Evolutionary conservation across 2,888 invertebrate species (phyloP), one percentile per base, ranked within the genome.

Genomic region (Odontothrips loti): DNA sequence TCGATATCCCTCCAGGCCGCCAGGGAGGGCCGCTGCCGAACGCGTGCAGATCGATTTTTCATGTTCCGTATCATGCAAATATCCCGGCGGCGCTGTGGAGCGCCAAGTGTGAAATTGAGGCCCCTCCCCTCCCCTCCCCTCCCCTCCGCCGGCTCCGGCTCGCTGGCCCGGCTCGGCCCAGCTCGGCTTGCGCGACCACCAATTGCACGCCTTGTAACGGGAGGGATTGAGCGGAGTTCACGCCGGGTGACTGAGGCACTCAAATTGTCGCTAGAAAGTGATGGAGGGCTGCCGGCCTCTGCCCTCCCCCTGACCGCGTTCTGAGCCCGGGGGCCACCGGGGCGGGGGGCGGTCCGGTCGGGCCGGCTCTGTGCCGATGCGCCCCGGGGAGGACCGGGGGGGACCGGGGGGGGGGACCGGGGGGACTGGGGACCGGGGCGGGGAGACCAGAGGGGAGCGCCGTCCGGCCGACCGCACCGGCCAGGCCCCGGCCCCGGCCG

Each of bases 31-130:
- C 34, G 34, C 34, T 43, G 34, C 34, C 34, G 6, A 43, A 43
- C 34, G 34, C 34, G 34, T 6, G 34, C 34, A 58, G 58, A 58
- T 58, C 58, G 58, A 58, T 58, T 58, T 58, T 58, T 58, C 58
- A 58, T 58, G 58, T 58, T 58, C 58, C 58, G 58, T 58, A 58
- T 58, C 58, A 58, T 58, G 58, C 58, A 58, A 58, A 58, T 58
- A 58, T 58, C 58, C 58, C 58, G 17, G 58, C 58, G 58, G 58
- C 58, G 58, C 58, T 58, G 58, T 58, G 58, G 58, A 58, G 58
- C 58, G 58, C 58, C 58, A 58, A 58, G 58, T 58, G 58, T 58
- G 58, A 58, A 58, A 58, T 58, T 58, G 58, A 17, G 58, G 58
- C 58, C 20, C 34, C 34, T 43, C 34, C 34, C n/a, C n/a, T n/a